phyloP scores from a whole-genome alignment of 2,113 vertebrate species.

The Macaca fascicularis region T2T-MFA8v1.1 NC_088380.1:121710501-121711000 shows the following conservation, averaged over 20 bases:
- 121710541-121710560: not conserved
- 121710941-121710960: not conserved
- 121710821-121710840: not conserved
- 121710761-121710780: not conserved
- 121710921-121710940: not conserved
- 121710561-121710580: not conserved
- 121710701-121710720: not conserved
- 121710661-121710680: not conserved
- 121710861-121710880: not conserved
- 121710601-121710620: not conserved
- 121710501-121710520: not conserved
- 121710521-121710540: not conserved
- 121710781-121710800: not conserved
- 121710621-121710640: not conserved
- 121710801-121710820: not conserved
- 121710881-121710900: not conserved
- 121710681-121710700: not conserved
- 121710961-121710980: not conserved
- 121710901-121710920: not conserved
- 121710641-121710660: not conserved
- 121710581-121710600: not conserved
- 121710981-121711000: not conserved
- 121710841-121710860: not conserved
- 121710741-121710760: not conserved
- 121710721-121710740: not conserved